phyloP scores from a whole-genome alignment of 2,888 invertebrate species.

The Tineola bisselliella region DNA sequence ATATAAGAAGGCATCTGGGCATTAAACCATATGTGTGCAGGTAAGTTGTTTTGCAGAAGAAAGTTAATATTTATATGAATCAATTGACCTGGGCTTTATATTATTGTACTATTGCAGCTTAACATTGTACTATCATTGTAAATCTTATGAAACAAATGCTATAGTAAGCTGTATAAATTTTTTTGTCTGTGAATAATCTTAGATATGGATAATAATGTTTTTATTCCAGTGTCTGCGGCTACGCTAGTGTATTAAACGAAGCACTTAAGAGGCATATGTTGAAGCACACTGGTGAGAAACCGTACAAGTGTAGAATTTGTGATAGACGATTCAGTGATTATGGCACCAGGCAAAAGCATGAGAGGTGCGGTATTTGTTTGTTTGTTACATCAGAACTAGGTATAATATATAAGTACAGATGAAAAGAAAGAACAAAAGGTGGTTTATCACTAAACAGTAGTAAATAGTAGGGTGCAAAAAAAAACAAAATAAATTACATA shows the following conservation, averaged over 20 bases:
- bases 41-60: conserved; percentile 36
- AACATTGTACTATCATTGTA: too few species aligned
- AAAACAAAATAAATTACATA: too few species aligned
- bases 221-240: conserved; percentile 39
- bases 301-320: conserved; percentile 52
- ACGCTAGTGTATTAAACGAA: conserved; percentile 43
- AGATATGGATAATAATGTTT: neutral
- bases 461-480: too few species aligned
- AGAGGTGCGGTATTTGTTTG: conserved; percentile 48
- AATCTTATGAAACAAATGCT: too few species aligned
- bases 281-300: conserved; percentile 48
- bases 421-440: too few species aligned
- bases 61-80: neutral
- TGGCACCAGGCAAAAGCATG: conserved; percentile 54
- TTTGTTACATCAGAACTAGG: too few species aligned
- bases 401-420: too few species aligned
- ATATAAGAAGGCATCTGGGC: conserved; percentile 58
- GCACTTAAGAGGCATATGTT: conserved; percentile 53
- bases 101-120: too few species aligned
- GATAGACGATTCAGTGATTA: conserved; percentile 50
- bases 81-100: neutral
- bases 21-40: conserved; percentile 65
- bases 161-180: too few species aligned
- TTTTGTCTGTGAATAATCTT: neutral
- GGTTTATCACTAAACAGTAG: too few species aligned